Conservation (phyloP, 2,113 vertebrate genomes). For the Colossoma macropomum region DNA sequence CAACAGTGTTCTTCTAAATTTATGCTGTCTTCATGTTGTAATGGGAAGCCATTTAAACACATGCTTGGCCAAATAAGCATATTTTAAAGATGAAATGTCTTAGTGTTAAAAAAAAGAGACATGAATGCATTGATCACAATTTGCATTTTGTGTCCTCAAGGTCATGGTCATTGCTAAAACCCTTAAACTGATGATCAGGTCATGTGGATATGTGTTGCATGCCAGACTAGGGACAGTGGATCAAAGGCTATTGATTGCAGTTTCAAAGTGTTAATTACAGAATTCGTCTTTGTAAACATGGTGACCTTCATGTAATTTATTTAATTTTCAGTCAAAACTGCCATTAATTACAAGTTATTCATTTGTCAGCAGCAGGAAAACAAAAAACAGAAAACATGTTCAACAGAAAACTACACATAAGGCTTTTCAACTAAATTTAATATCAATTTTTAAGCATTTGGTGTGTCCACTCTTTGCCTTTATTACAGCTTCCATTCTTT, state of each 20-base stretch:
- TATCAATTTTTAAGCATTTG: no score
- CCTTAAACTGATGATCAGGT: neutral
- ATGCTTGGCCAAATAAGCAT: neutral
- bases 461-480: no score
- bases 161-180: neutral
- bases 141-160: neutral
- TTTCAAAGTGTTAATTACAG: neutral
- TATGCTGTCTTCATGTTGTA: neutral
- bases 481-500: no score
- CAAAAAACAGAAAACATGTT: no score
- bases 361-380: no score
- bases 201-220: neutral
- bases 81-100: neutral
- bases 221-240: neutral
- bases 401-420: no score
- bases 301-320: no score
- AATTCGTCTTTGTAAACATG: no score
- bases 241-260: neutral
- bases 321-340: no score
- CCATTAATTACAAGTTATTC: no score
- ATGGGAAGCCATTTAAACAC: neutral
- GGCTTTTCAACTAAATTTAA: no score
- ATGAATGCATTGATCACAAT: neutral
- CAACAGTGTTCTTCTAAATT: neutral
- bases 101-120: neutral